A percentile compares a stretch with the other conserved stretches of the same genome.
Evolutionary conservation across 1,140 invertebrate genomes (phyloP).

Genomic region (Triops longicaudatus): DNA sequence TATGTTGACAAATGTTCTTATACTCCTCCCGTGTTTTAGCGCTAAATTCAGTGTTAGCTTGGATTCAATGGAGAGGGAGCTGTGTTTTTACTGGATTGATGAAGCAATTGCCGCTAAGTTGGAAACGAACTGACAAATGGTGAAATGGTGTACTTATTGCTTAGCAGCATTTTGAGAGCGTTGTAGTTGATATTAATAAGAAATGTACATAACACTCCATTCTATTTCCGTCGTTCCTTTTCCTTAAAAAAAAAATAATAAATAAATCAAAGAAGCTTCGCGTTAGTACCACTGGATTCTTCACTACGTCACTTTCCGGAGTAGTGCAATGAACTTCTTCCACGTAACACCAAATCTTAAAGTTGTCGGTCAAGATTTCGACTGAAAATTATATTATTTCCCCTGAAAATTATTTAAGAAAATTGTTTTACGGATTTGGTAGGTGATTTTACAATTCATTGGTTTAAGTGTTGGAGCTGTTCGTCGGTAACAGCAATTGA

Average conservation of each 20-base stretch:
- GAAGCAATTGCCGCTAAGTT: conserved; percentile 1
- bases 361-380: too few relatives aligned
- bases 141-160: neutral
- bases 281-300: too few relatives aligned
- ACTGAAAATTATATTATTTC: too few relatives aligned
- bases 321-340: too few relatives aligned
- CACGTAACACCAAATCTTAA: too few relatives aligned
- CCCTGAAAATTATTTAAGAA: too few relatives aligned
- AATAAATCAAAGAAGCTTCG: too few relatives aligned
- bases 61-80: neutral
- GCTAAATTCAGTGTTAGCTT: neutral
- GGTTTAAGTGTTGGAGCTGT: too few relatives aligned
- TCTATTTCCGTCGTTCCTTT: neutral
- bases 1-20: neutral
- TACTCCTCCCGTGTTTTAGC: neutral
- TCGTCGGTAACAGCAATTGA: too few relatives aligned
- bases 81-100: neutral
- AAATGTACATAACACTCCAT: neutral
- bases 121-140: neutral
- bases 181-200: conserved; percentile 1
- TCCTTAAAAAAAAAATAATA: neutral
- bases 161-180: neutral
- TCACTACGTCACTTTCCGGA: too few relatives aligned
- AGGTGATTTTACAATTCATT: too few relatives aligned
- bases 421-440: too few relatives aligned